phyloP scores from a whole-genome alignment of 2,888 invertebrate genomes.

The Exocentrus adspersus region DNA sequence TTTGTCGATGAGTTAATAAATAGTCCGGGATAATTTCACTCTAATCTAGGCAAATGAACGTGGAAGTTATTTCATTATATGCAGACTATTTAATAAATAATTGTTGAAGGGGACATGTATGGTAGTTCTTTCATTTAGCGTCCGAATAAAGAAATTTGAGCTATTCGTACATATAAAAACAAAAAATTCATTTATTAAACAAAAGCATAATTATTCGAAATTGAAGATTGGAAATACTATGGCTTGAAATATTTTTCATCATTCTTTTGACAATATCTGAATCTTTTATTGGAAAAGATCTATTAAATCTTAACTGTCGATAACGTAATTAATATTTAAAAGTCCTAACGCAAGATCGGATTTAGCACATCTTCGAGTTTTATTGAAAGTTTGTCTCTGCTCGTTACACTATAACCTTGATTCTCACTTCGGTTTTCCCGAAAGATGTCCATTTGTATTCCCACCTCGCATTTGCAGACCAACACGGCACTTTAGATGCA shows the following conservation, averaged over 20 bases:
- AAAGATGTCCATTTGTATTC: constrained; percentile 12
- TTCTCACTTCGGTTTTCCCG: neutral
- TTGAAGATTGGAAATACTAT: too few relatives aligned
- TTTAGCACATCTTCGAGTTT: neutral
- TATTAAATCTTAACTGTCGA: too few relatives aligned
- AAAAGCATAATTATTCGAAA: too few relatives aligned
- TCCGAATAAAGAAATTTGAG: too few relatives aligned
- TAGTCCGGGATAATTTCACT: constrained; percentile 35
- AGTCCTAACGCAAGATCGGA: neutral
- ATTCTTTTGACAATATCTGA: too few relatives aligned
- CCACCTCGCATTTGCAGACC: constrained; percentile 6
- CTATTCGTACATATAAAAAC: too few relatives aligned
- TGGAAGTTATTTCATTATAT: constrained; percentile 19
- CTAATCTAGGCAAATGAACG: constrained; percentile 24
- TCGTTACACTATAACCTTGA: constrained; percentile 2
- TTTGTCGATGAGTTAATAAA: constrained; percentile 43
- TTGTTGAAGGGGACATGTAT: too few relatives aligned
- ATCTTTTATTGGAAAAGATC: too few relatives aligned
- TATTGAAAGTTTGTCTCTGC: neutral
- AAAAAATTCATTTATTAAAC: too few relatives aligned
- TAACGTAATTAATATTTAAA: neutral
- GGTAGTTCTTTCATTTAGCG: too few relatives aligned
- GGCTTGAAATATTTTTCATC: too few relatives aligned
- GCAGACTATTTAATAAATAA: constrained; percentile 14
- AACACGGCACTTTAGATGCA: constrained; percentile 20